Evolutionary conservation across 1,140 invertebrate genomes (phyloP), one percentile per base, ranked within the genome.

Genomic region (Polypedilum pembai): DNA sequence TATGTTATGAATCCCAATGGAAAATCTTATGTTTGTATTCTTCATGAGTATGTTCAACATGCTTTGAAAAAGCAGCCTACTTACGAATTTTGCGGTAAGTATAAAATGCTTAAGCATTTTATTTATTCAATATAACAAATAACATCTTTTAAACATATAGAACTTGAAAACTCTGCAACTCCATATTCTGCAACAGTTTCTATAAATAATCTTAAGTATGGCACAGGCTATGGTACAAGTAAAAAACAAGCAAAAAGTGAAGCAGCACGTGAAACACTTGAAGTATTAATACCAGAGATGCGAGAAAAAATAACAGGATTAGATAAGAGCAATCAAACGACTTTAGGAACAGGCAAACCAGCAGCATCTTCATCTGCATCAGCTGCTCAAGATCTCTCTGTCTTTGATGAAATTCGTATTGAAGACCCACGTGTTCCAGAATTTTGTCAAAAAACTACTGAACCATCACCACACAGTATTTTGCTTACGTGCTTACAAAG

Each of bases 1-100:
- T 95, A 93, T 91, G 92, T 94, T 75, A 93, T 95, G 90, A 95
- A 95, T 84, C 93, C 93, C 21, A 92, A 92, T 79, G 93, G 92
- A n/a, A 94, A 94, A 82, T 94, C 92, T 78, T 95, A 94, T 80
- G 92, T 98, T n/a, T 97, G 95, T 79, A 97, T 98, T 80, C 86
- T 98, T 74, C 95, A 98, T 80, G 95, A 98, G 83, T 98, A 98
- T 85, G 93, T 97, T 33, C 94, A 97, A 78, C 93, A 96, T 81
- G 94, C 94, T 8, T 84, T 97, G 74, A 94, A 95, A 81, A 93
- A 94, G 75, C 94, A 98, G 79, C 95, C 95, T 3, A 90, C 90
- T 8, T 98, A 98, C 83, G 88, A 92, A 81, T 98, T 96, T 81
- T 33, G 24, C 5, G 24, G 24, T 33, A 33, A 33, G 5, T 33